phyloP scores from a whole-genome alignment of 2,113 vertebrate species.

The Trichomycterus rosablanca region DNA sequence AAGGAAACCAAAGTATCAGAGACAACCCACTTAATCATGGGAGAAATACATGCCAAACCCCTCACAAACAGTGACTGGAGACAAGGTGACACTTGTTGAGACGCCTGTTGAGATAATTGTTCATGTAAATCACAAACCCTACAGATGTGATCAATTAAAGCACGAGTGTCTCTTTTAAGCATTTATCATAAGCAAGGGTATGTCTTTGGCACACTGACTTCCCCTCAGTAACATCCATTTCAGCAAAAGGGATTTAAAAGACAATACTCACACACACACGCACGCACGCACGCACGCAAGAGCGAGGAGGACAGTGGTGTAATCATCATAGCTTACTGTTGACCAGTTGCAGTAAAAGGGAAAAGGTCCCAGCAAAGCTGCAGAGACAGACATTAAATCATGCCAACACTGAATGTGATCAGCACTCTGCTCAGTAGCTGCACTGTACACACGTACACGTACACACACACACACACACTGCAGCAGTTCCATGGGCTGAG shows the following conservation, averaged over 20 bases:
- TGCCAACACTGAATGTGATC: constrained; percentile 27
- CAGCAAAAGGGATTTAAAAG: constrained; percentile 19
- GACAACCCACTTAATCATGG: too few species aligned
- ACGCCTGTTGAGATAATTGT: too few species aligned
- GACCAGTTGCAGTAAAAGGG: constrained; percentile 12
- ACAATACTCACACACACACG: constrained; percentile 10
- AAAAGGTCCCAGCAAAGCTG: constrained; percentile 30
- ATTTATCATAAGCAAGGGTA: too few species aligned
- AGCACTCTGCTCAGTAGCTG: constrained; percentile 31
- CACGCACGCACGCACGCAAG: constrained; percentile 1
- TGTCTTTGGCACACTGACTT: neutral
- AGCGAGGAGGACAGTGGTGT: constrained; percentile 19
- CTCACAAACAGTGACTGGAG: too few species aligned
- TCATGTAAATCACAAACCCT: too few species aligned
- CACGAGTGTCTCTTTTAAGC: too few species aligned
- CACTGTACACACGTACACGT: too few species aligned
- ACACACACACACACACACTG: constrained; percentile 26
- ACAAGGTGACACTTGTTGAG: too few species aligned
- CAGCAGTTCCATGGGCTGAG: constrained; percentile 22
- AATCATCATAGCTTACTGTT: constrained; percentile 34
- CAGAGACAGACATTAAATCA: constrained; percentile 34
- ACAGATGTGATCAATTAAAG: too few species aligned
- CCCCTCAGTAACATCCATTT: neutral
- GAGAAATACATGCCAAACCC: too few species aligned
- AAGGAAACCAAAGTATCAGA: too few species aligned